Conservation (phyloP, 1,140 invertebrate genomes). For the Portunus trituberculatus region DNA sequence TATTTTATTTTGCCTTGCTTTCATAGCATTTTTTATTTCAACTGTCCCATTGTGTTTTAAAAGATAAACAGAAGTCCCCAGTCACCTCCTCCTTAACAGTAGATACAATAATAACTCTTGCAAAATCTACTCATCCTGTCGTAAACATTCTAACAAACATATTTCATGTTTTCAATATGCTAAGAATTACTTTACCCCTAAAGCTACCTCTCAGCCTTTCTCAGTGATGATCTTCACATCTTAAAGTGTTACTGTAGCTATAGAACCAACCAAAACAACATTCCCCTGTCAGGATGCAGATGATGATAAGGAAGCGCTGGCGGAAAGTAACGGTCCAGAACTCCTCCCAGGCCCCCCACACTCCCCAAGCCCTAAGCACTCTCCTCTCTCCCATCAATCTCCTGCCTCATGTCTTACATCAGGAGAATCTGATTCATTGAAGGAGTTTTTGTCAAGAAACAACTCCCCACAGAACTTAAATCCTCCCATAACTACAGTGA, state of each 20-base stretch:
- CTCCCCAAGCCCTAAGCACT: conserved; percentile 65
- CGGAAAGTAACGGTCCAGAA: conserved; percentile 71
- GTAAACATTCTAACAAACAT: conserved; percentile 43
- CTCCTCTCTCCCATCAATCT: conserved; percentile 57
- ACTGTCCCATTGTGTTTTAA: conserved; percentile 69
- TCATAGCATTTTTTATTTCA: conserved; percentile 57
- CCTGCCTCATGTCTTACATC: conserved; percentile 29
- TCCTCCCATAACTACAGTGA: conserved; percentile 31
- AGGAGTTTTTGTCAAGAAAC: conserved; percentile 25
- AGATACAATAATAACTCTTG: conserved; percentile 71
- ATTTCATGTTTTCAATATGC: conserved; percentile 57
- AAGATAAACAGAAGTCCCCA: conserved; percentile 63
- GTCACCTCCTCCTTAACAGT: conserved; percentile 70
- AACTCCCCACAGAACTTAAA: conserved; percentile 47
- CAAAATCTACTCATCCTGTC: conserved; percentile 54
- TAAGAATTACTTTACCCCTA: conserved; percentile 70
- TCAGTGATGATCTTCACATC: conserved; percentile 66
- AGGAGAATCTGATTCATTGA: conserved; percentile 42
- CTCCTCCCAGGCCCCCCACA: conserved; percentile 66
- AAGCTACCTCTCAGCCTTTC: conserved; percentile 65
- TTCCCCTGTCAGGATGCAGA: conserved; percentile 77
- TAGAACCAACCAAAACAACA: conserved; percentile 78
- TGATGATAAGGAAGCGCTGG: conserved; percentile 76
- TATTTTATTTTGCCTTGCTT: conserved; percentile 69
- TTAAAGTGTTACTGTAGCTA: conserved; percentile 64